Base-by-base conservation (phyloP, 2,797 vertebrate genomes). In the Clarias pachynema region DNA sequence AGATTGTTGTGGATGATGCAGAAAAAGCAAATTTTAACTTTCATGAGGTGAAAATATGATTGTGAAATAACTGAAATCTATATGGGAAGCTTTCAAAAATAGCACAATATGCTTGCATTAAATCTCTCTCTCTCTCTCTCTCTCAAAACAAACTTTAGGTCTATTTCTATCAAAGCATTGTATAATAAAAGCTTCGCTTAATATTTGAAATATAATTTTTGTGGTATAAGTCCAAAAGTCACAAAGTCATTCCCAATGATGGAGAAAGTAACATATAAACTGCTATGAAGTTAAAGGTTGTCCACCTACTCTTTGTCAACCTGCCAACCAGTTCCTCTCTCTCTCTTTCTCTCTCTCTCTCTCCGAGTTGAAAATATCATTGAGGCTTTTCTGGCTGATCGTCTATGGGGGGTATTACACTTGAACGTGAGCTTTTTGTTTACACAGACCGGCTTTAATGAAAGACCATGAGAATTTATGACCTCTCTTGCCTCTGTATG, bases 391-490 rank as follows among this genome's bases (percentile, higher is more conserved):
- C 75, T 60, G 20, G 31, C 29, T 12, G 20, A 59, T 5, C 37
- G 31, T 60, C 56, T 78, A 14, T 37, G 1, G 75, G 57, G 89
- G 91, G 91, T 93, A 92, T 92, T 92, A 93, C 90, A 91, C 91
- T 91, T 89, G 90, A 92, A 94, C 93, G 93, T 93, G 91, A 94
- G 92, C 85, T 92, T 89, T 91, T 93, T 92, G 89, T 90, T 91
- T 93, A 92, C 92, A 92, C 92, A 92, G 85, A 90, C 91, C 93
- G 91, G 91, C 92, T 94, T 95, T 94, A 94, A 94, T 95, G 94
- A 94, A 95, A 94, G 90, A 90, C 93, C 60, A 60, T 78, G 75
- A 60, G 57, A 93, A 95, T 93, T 93, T 95, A 94, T 94, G 94
- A 94, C 93, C 94, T 92, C 91, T 95, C 92, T 86, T 86, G 88